Evolutionary conservation across 2,797 vertebrate species (phyloP), one percentile per base, ranked within the genome.

Genomic region (Apogon talboti): DNA sequence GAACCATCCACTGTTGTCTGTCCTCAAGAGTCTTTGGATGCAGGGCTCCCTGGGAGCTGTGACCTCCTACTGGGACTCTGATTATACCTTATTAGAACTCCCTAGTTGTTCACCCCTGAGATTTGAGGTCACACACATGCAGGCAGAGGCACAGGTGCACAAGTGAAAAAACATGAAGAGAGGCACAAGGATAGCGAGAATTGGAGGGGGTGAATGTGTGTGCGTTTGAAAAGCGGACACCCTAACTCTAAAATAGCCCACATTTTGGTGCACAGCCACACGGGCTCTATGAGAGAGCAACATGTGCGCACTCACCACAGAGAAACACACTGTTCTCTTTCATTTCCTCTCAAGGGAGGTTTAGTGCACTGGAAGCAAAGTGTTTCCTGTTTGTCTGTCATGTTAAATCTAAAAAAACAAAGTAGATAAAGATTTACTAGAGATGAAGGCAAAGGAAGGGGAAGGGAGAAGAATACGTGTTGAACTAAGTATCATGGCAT

Each of bases 21-120:
- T 74, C 66, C 74, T 76, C 18, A 18, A 58, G 71, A 62, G 48
- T 44, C 40, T 59, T 51, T 40, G 7, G 24, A 65, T 56, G 58
- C 58, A 61, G 11, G 51, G 68, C 66, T 35, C 43, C 66, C 43
- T 70, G 76, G 82, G 78, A 81, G 42, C 47, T 58, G 49, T 21
- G 46, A 15, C 64, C 80, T 78, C 74, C 90, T 72, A 43, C 59
- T 9, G 84, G 79, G 83, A 75, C 59, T 14, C 55, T 79, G 67
- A 89, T 91, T 91, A 91, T 62, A 50, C 52, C 72, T 74, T 69
- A 90, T 92, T 92, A 90, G 59, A 30, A n/a, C 56, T 89, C 87
- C 82, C 82, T 71, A 28, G 74, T 64, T 54, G 78, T 37, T 73
- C 68, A 21, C 83, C 59, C 13, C n/a, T 38, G 85, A 76, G 79